Evolutionary conservation across 2,113 vertebrate species (phyloP).

Genomic region (Datnioides undecimradiatus): DNA sequence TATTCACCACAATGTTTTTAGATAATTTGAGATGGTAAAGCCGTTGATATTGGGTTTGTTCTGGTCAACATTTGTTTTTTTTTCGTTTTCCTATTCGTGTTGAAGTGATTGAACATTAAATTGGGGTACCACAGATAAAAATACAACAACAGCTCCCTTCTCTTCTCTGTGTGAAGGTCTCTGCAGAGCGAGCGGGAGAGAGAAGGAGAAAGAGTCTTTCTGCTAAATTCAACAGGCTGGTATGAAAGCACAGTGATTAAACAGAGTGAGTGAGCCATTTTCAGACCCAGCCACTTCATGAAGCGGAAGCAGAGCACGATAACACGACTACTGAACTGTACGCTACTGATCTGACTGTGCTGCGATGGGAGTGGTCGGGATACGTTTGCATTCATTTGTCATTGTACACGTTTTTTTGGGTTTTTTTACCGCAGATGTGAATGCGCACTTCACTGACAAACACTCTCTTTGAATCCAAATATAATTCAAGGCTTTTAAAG

Average conservation of each 20-base stretch:
- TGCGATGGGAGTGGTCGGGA: slow-evolving; percentile 21
- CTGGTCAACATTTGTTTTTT: neutral
- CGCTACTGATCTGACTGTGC: slow-evolving; percentile 42
- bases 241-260: slow-evolving; percentile 81
- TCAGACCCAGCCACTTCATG: slow-evolving; percentile 58
- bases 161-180: slow-evolving; percentile 44
- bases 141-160: slow-evolving; percentile 54
- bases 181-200: slow-evolving; percentile 16
- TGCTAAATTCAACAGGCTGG: slow-evolving; percentile 83
- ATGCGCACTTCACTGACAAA: slow-evolving; percentile 43
- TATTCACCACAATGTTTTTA: slow-evolving; percentile 51
- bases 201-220: slow-evolving; percentile 57
- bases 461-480: slow-evolving; percentile 45
- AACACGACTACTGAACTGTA: slow-evolving; percentile 58
- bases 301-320: slow-evolving; percentile 61
- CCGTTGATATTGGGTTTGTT: slow-evolving; percentile 4
- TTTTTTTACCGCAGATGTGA: slow-evolving; percentile 36
- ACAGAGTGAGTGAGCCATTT: slow-evolving; percentile 59
- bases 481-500: slow-evolving; percentile 34
- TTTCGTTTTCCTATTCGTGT: slow-evolving; percentile 9
- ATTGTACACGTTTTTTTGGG: too few relatives aligned
- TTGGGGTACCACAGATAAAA: slow-evolving; percentile 59
- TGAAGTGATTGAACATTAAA: slow-evolving; percentile 46
- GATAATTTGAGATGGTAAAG: slow-evolving; percentile 39
- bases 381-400: slow-evolving; percentile 47